Evolutionary conservation across 1,140 invertebrate species (phyloP), one percentile per base, ranked within the genome.

Genomic region (Calephelis nemesis): DNA sequence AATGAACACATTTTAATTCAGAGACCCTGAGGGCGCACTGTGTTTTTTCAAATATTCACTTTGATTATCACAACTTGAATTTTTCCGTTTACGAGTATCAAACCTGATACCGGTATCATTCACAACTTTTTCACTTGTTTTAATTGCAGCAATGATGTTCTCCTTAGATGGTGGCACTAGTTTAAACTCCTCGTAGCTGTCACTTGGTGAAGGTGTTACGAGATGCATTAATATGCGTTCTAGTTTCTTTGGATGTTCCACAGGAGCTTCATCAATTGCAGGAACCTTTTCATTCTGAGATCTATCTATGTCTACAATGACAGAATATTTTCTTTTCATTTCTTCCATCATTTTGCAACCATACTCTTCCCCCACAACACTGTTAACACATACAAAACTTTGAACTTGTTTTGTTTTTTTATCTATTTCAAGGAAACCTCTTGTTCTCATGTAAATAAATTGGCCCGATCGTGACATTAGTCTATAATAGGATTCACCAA

Each of bases 301-400:
- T 39, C 84, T 78, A 4, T 92, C 88, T 64, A 89, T 84, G 70
- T 94, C 93, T 5, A 95, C 93, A 39, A 95, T 94, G 0, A 95
- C 95, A 8, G 96, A 95, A 87, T 94, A 96, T 76, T 94, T 93
- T 62, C 93, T 92, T 85, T 96, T 96, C 96, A 97, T 96, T 68
- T 97, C 95, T 48, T 93, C 91, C 13, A 96, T 94, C 63, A 95
- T 93, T 54, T 93, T 84, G 54, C 93, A 86, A 10, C 96, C 96
- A 85, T 97, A 96, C 54, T 95, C 94, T 75, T 96, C 94, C 50
- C 93, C 92, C 12, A 97, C 93, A 39, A 97, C 92, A 50, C 95
- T 96, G 81, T 98, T 98, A 65, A 98, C 94, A 85, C 97, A 98
- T 30, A 98, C 94, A 90, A 98, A 97, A 50, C 96, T 97, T 79